Percentiles rank a stretch among this genome's conserved stretches.
These are phyloP conservation scores for Icerya purchasi DNA, from an alignment of 2,888 invertebrate species.

Conservation along the genomic window DNA sequence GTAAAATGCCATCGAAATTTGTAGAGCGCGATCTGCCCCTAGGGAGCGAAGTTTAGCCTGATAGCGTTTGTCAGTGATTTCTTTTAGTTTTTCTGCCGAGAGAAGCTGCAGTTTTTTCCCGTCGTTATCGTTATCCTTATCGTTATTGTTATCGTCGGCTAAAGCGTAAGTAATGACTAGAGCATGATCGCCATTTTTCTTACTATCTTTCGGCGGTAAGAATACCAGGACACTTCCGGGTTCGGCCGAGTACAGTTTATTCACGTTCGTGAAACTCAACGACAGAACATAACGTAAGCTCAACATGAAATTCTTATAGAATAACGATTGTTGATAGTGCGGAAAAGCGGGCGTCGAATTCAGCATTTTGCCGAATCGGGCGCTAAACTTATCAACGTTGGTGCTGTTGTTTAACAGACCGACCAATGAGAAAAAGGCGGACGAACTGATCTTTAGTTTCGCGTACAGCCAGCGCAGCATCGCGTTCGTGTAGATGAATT, in stretches of 20 bases:
- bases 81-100: no score
- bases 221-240: not conserved
- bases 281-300: not conserved
- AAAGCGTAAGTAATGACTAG: no score
- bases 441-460: not conserved
- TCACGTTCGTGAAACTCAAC: not conserved
- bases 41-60: not conserved
- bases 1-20: not conserved
- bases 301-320: not conserved
- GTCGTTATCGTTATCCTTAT: no score
- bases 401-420: not conserved
- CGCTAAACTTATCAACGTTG: not conserved
- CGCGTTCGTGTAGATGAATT: not conserved
- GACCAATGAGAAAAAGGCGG: not conserved
- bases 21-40: not conserved
- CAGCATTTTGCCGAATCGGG: not conserved
- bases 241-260: not conserved
- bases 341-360: no score
- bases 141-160: no score
- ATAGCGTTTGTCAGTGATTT: not conserved
- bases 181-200: no score
- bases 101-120: no score
- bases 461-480: not conserved
- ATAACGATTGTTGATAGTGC: no score
- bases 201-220: not conserved